These are phyloP conservation scores for Platyura marginata DNA, from an alignment of 1,140 invertebrate genomes.

Conservation along the genomic window DNA sequence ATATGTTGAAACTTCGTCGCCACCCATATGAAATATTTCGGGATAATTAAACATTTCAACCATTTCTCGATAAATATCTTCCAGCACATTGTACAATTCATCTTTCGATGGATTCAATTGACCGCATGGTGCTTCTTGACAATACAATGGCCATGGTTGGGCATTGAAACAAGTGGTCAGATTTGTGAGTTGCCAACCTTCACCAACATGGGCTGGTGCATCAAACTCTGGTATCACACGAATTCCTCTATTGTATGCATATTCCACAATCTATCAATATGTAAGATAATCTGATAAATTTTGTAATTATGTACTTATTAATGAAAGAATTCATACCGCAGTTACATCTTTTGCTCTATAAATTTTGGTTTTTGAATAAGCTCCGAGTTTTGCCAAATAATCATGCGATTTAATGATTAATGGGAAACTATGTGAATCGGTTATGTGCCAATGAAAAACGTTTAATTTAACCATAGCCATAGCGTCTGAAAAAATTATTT, in stretches of 20 bases:
- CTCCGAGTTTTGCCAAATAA: constrained; percentile 41
- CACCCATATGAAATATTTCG: constrained; percentile 68
- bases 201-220: constrained; percentile 62
- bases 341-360: constrained; percentile 43
- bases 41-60: constrained; percentile 36
- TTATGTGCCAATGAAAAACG: constrained; percentile 72
- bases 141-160: constrained; percentile 49
- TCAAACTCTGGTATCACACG: constrained; percentile 61
- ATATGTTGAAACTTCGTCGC: constrained; percentile 50
- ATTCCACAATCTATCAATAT: constrained; percentile 43
- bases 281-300: no score
- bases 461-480: constrained; percentile 61
- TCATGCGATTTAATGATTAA: constrained; percentile 44
- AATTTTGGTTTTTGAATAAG: constrained; percentile 39
- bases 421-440: constrained; percentile 64
- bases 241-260: constrained; percentile 44
- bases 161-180: constrained; percentile 37
- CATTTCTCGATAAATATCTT: constrained; percentile 43
- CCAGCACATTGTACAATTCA: constrained; percentile 45
- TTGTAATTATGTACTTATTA: no score
- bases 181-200: constrained; percentile 53
- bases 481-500: constrained; percentile 33
- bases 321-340: constrained; percentile 27
- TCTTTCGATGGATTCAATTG: constrained; percentile 56
- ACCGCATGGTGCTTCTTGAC: constrained; percentile 65